Base-by-base conservation (phyloP, 2,797 vertebrate species). In the Fistularia tabacaria region DNA sequence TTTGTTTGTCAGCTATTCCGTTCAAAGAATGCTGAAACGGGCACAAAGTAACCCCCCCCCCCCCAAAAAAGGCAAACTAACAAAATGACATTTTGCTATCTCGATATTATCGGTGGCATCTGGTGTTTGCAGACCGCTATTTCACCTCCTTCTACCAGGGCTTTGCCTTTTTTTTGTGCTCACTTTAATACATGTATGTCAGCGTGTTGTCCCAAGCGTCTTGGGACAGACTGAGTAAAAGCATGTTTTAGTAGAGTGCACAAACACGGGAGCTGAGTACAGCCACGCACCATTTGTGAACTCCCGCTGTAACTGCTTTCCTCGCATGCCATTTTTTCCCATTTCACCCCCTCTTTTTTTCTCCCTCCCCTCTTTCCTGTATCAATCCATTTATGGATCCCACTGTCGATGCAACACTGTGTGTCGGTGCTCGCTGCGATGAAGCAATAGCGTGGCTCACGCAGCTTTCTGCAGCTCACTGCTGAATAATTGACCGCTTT, bases 401-500 rank as follows among this genome's bases (percentile, higher is more conserved):
- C 52, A 64, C 59, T 69, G 57, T 81, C 76, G 62, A 66, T 52
- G 52, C 73, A 60, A 51, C 12, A 12, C 71, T 79, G 68, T 73
- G 62, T 77, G 60, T 80, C 67, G 41, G 57, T 57, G 63, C 70
- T 51, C 64, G 62, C 49, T 57, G 54, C 55, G 74, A 80, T 74
- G 59, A 64, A 77, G 69, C 69, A 62, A 51, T 69, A 61, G 47
- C 47, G 1, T 47, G 51, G 62, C 71, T 62, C 53, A 73, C 57
- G 54, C 49, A 46, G 64, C 73, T 72, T 67, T 64, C 73, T 63
- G 71, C 69, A 64, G 65, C 66, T 73, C 52, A 46, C 76, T 86
- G 79, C 71, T 91, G 67, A 91, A 91, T 91, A 86, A 92, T 91
- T 91, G 85, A 91, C 79, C 41, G 44, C 45, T 54, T 73, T 66